Base-by-base conservation (phyloP, 2,888 invertebrate genomes). In the Parnassius smintheus region DNA sequence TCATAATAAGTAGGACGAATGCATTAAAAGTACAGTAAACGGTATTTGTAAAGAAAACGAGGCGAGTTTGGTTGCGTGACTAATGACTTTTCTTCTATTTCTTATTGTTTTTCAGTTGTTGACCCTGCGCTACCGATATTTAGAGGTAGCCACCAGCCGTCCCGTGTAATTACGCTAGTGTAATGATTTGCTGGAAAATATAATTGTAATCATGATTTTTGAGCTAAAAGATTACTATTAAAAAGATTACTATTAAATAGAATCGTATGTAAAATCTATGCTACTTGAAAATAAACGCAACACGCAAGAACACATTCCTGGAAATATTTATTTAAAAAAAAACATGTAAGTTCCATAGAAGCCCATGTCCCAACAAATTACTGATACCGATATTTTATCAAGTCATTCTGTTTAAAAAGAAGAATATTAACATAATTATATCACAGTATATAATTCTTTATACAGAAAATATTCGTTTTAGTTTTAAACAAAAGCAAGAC, bases 81-180 rank as follows among this genome's bases (percentile, higher is more conserved):
- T 86, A 85, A 86, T 86, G 85, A 81, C 80, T 78, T 85, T 87
- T 86, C 80, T 87, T 82, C 78, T 82, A 82, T 83, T 85, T 87
- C 88, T 88, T 87, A 89, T 89, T 88, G 87, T 90, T 89, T 88
- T 86, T 81, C 81, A 86, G 85, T 79, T 83, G 86, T 83, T 88
- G 87, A 86, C 88, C 89, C 86, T 76, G 70, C 75, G 75, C 80
- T 79, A 86, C 88, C 81, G 86, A 87, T 85, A 78, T 86, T 81
- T 76, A 80, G 74, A 72, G 72, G 72, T 73, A 77, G 74, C 74
- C 72, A 74, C 71, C 70, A 67, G 72, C 72, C 70, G 67, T 72
- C 73, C 68, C 69, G 66, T 73, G 75, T 86, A 86, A 88, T 86
- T 86, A 85, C 81, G 82, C 79, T 64, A 80, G 78, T 81, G 77